These are phyloP conservation scores for Lophotis ruficrista DNA, from an alignment of 2,113 vertebrate species.

Conservation along the genomic window DNA sequence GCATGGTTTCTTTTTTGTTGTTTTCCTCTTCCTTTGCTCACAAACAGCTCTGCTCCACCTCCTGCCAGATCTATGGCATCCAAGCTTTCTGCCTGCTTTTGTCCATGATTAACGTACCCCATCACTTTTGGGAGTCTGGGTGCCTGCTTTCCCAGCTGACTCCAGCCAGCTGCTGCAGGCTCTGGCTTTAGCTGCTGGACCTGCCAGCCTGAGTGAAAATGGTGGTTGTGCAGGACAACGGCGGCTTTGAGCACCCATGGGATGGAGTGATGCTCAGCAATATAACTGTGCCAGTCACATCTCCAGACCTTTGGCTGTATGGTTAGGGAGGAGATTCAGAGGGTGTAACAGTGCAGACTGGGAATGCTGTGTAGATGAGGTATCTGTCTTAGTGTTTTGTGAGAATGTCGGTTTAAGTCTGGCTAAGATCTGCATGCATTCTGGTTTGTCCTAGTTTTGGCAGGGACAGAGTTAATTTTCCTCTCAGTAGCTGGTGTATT, in stretches of 20 bases:
- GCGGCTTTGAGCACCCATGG: neutral
- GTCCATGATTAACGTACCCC: too few species aligned
- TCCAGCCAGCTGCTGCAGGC: neutral
- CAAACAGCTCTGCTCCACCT: neutral
- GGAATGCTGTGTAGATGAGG: neutral
- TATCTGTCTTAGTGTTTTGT: neutral
- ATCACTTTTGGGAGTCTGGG: accelerated
- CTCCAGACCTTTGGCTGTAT: neutral
- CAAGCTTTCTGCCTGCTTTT: neutral
- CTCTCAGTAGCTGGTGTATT: too few species aligned
- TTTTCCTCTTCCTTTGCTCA: neutral
- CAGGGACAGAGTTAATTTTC: too few species aligned
- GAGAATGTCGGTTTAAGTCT: neutral
- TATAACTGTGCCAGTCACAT: neutral
- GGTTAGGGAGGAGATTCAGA: neutral
- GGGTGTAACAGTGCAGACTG: accelerated
- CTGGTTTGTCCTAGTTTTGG: too few species aligned
- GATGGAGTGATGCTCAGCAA: neutral
- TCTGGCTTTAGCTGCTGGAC: neutral
- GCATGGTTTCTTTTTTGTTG: neutral
- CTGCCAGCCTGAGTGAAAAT: neutral
- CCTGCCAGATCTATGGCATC: neutral
- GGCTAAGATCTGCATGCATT: neutral
- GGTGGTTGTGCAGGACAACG: neutral
- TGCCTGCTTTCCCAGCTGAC: neutral